Evolutionary conservation across 2,888 invertebrate genomes (phyloP), one percentile per base, ranked within the genome.

Genomic region (Drosophila quinaria): DNA sequence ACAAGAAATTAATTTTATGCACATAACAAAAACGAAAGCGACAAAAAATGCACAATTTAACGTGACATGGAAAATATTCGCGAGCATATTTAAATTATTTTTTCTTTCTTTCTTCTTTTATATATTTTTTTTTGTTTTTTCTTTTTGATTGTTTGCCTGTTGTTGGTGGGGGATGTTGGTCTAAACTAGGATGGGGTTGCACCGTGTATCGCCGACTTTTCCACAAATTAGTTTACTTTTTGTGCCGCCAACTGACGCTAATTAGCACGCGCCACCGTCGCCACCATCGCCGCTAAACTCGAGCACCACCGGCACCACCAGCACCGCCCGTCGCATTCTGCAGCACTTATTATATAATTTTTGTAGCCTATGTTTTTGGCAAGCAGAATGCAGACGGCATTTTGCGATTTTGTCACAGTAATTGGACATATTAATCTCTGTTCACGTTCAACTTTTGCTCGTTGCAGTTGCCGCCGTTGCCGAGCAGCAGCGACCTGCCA

Each of bases 381-480:
- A 74, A 76, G 54, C 56, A 52, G 71, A 70, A 87, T 68, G 89
- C 90, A 81, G 81, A 81, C 89, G 81, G 88, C 91, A 91, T 90
- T 90, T 90, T 85, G 81, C 90, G 88, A 90, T 91, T 92, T 92
- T 87, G 91, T 90, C 90, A 90, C 90, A 92, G 91, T 92, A 92
- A 92, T 92, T 92, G 92, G 92, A 92, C 92, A 91, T 91, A 92
- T 92, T 92, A 92, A 92, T 92, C 92, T 91, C 88, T 88, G 85
- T 91, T 90, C 84, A 65, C 89, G 78, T 88, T 75, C 80, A 89
- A 71, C 76, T 77, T 66, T 74, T 58, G 73, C 37, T 29, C 49
- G 17, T 29, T 41, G 17, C 29, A 54, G 67, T 67, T 79, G 87
- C 65, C 64, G 67, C 72, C 70, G 74, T 13, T 8, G 29, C 29